Evolutionary conservation across 2,888 invertebrate genomes (phyloP).

Genomic region (Synanthedon formicaeformis): DNA sequence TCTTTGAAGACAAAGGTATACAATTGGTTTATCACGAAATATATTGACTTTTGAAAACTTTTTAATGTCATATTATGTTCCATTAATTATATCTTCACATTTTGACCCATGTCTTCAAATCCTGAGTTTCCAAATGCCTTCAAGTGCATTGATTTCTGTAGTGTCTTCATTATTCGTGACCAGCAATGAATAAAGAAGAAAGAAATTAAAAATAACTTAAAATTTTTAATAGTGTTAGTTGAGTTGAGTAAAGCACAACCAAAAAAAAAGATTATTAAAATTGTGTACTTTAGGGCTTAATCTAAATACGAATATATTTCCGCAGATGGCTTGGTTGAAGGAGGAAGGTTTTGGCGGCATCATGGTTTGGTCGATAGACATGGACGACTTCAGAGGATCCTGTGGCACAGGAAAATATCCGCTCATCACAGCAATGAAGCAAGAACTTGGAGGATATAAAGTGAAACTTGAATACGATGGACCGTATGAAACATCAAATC

Average conservation of each 20-base stretch:
- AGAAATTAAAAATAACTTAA: no score
- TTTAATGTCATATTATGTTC: no score
- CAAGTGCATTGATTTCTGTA: no score
- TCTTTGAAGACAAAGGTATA: conserved; percentile 91
- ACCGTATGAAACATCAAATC: conserved; percentile 81
- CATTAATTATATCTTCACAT: no score
- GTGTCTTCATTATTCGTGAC: no score
- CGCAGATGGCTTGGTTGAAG: conserved; percentile 91
- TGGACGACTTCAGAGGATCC: conserved; percentile 94
- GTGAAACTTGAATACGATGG: conserved; percentile 87
- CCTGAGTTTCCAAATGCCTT: no score
- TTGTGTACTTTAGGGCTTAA: background rate
- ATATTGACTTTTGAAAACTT: no score
- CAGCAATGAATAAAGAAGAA: no score
- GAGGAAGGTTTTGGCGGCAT: conserved; percentile 95
- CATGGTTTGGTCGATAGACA: conserved; percentile 97
- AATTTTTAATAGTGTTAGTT: no score
- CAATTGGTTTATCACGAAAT: background rate
- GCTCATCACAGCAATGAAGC: conserved; percentile 85
- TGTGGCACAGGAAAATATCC: conserved; percentile 94
- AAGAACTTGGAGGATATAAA: conserved; percentile 85
- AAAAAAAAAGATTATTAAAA: background rate
- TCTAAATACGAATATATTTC: conserved; percentile 4
- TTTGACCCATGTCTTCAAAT: no score
- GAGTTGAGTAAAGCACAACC: no score